These are phyloP conservation scores for Elephas maximus DNA, from an alignment of 2,113 vertebrate genomes.

Conservation along the genomic window DNA sequence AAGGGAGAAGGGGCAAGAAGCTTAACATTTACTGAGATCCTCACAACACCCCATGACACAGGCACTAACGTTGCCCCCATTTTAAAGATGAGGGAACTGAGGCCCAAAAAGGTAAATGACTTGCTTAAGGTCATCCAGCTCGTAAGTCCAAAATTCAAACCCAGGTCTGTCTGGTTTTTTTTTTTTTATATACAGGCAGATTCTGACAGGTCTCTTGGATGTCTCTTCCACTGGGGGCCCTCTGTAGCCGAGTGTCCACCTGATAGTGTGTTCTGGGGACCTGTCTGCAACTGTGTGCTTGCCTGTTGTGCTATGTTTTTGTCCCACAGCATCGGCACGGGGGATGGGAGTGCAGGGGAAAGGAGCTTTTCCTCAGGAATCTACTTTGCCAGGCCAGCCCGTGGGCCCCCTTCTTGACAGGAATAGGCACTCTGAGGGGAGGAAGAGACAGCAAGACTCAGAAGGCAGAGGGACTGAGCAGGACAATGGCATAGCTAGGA, in stretches of 20 bases:
- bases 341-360: not conserved
- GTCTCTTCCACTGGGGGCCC: not conserved
- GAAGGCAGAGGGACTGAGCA: not conserved
- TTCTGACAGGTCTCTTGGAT: not conserved
- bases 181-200: not conserved
- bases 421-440: not conserved
- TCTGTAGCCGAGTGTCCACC: not conserved
- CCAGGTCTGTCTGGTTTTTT: not conserved
- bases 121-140: not conserved
- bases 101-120: not conserved
- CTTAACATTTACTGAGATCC: not conserved
- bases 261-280: not conserved
- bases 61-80: not conserved
- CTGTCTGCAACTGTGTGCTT: not conserved
- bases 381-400: not conserved
- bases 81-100: conserved; percentile 46
- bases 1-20: not conserved
- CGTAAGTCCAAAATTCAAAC: not conserved
- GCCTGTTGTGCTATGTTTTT: no score
- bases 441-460: not conserved
- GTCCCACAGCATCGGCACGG: not conserved
- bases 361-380: not conserved
- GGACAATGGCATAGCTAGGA: not conserved
- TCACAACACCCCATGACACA: not conserved
- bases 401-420: not conserved